These are phyloP conservation scores for Platichthys stellatus DNA, from an alignment of 2,113 vertebrate species.

Conservation along the genomic window DNA sequence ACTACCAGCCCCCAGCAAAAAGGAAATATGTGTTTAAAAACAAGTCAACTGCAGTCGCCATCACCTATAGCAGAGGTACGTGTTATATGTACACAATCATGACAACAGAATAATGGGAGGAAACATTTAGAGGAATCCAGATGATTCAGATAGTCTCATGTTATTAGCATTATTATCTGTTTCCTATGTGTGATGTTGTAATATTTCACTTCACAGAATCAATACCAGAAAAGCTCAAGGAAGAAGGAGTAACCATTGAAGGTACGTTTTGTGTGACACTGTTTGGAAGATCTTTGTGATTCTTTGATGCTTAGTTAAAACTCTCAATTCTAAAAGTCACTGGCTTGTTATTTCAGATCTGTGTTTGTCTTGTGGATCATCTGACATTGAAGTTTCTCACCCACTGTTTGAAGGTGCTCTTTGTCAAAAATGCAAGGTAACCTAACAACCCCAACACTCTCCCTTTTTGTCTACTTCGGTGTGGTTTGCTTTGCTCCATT, in stretches of 20 bases:
- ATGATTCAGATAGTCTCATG: too few species aligned
- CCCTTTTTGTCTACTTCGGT: background rate
- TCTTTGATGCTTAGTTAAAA: background rate
- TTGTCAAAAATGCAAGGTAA: constrained; percentile 90
- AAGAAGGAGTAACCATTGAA: constrained; percentile 84
- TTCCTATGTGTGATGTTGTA: background rate
- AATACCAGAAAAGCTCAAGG: constrained; percentile 80
- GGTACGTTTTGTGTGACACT: constrained; percentile 71
- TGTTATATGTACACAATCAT: background rate
- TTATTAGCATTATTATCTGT: background rate
- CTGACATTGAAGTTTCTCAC: constrained; percentile 83
- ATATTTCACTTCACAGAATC: constrained; percentile 78
- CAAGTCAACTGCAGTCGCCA: constrained; percentile 1
- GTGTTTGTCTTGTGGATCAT: constrained; percentile 89
- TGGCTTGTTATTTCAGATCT: constrained; percentile 81
- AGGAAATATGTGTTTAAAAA: constrained; percentile 74
- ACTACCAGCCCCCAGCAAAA: constrained; percentile 81
- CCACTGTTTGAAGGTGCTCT: constrained; percentile 93
- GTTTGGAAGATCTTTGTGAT: background rate
- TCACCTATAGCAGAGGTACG: constrained; percentile 70
- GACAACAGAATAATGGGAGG: too few species aligned
- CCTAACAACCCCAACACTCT: constrained; percentile 6
- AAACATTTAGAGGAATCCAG: too few species aligned
- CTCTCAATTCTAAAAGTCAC: background rate
- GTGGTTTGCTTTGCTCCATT: constrained; percentile 27